A percentile compares a stretch with the other conserved stretches of the same genome.
Evolutionary conservation across 2,113 vertebrate species (phyloP).

Genomic region (Crypturellus undulatus): DNA sequence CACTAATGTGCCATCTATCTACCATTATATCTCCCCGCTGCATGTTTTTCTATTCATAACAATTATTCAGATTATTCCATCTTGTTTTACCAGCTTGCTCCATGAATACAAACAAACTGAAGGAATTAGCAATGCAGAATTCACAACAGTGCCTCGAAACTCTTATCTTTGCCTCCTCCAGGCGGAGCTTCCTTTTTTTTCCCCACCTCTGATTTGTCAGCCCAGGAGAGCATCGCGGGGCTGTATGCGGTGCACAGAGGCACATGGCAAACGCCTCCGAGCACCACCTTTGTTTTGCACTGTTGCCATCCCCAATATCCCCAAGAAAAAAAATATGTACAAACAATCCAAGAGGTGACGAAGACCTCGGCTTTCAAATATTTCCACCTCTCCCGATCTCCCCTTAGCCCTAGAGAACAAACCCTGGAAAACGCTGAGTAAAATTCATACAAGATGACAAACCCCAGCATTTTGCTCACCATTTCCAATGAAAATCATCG

Average conservation of each 20-base stretch:
- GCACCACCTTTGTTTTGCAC: not conserved
- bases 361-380: not conserved
- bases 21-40: not conserved
- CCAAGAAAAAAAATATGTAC: not conserved
- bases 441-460: slow-evolving; percentile 8
- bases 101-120: slow-evolving; percentile 9
- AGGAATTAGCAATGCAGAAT: slow-evolving; percentile 17
- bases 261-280: not conserved
- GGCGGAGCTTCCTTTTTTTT: not conserved
- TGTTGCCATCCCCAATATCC: not conserved
- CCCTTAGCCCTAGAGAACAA: not conserved
- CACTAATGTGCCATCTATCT: not conserved
- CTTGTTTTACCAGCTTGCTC: not conserved
- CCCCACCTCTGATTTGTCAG: not conserved
- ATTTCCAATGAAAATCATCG: slow-evolving; percentile 9
- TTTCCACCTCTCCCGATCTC: not conserved
- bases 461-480: not conserved
- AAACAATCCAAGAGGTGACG: not conserved
- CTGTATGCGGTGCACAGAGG: not conserved
- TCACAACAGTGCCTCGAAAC: not conserved
- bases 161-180: not conserved
- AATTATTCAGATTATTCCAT: slow-evolving; percentile 32
- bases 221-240: rapidly evolving
- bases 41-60: not conserved
- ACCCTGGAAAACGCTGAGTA: not conserved